These are phyloP conservation scores for Halocaridina rubra DNA, from an alignment of 2,888 invertebrate species.

Conservation along the genomic window DNA sequence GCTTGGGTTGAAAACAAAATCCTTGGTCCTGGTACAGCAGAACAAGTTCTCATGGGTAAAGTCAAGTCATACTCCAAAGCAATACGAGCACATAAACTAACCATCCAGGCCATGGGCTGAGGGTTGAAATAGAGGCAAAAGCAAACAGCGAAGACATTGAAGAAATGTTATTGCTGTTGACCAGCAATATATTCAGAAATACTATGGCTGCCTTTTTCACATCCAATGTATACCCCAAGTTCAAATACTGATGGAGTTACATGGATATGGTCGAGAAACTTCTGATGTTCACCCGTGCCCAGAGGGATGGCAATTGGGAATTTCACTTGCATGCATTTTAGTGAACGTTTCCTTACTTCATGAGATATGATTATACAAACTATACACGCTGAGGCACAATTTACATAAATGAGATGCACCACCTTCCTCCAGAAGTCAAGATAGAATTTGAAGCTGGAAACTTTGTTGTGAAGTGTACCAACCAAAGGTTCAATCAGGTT, in stretches of 20 bases:
- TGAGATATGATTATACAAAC: conserved; percentile 44
- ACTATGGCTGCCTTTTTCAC: too few species aligned
- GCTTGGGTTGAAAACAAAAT: too few species aligned
- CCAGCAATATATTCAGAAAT: too few species aligned
- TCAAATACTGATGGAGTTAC: conserved; percentile 23
- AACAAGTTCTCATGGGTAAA: too few species aligned
- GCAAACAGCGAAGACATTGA: too few species aligned
- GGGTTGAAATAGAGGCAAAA: too few species aligned
- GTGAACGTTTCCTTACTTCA: conserved; percentile 29
- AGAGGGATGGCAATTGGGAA: conserved; percentile 37
- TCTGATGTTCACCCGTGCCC: conserved; percentile 31
- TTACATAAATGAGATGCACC: conserved; percentile 41
- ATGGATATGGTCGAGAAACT: conserved; percentile 25
- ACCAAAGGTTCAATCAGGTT: conserved; percentile 28
- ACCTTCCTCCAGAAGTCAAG: conserved; percentile 44
- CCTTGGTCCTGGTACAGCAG: too few species aligned
- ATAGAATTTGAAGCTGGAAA: conserved; percentile 35
- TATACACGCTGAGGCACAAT: conserved; percentile 22
- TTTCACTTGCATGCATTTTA: conserved; percentile 20
- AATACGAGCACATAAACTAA: too few species aligned
- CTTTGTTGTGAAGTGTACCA: conserved; percentile 40
- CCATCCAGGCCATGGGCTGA: too few species aligned
- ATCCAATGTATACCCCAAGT: too few species aligned
- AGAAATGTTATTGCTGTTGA: too few species aligned
- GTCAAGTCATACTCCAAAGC: too few species aligned